Conservation (phyloP, 1,140 invertebrate species). For the Anastrepha obliqua region DNA sequence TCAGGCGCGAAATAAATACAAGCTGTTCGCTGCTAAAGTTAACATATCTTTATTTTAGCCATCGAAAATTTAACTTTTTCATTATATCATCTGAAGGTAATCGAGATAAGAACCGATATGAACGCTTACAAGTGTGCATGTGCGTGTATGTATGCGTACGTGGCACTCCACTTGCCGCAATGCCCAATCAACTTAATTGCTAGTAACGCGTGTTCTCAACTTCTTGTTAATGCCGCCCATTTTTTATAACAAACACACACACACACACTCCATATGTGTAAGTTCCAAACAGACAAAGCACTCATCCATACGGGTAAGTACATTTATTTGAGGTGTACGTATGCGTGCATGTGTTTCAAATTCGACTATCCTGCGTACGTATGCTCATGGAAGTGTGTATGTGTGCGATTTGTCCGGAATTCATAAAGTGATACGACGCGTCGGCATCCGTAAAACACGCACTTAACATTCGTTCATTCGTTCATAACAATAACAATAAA, state of each 20-base stretch:
- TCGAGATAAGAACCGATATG: not conserved
- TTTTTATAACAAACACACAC: not conserved
- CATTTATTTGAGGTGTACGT: not conserved
- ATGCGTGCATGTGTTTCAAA: not conserved
- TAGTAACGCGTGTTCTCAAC: slow-evolving; percentile 36
- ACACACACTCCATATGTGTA: not conserved
- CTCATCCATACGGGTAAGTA: not conserved
- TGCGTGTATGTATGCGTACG: not conserved
- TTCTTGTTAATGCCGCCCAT: slow-evolving; percentile 40
- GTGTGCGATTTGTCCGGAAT: slow-evolving; percentile 26
- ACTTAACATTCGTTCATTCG: slow-evolving; percentile 50
- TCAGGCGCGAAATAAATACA: not conserved
- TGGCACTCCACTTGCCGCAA: slow-evolving; percentile 20
- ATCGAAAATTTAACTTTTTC: slow-evolving; percentile 33
- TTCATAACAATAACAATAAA: slow-evolving; percentile 52
- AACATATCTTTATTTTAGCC: not conserved
- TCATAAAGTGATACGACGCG: slow-evolving; percentile 41
- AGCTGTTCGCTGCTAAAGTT: not conserved
- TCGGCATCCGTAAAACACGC: slow-evolving; percentile 40
- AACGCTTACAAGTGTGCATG: not conserved
- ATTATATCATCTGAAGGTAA: not conserved
- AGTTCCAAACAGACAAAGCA: not conserved
- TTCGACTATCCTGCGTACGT: not conserved
- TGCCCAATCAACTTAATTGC: slow-evolving; percentile 33
- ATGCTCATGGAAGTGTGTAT: not conserved